Conservation (phyloP, 2,888 invertebrate genomes). For the Dryadula phaetusa region DNA sequence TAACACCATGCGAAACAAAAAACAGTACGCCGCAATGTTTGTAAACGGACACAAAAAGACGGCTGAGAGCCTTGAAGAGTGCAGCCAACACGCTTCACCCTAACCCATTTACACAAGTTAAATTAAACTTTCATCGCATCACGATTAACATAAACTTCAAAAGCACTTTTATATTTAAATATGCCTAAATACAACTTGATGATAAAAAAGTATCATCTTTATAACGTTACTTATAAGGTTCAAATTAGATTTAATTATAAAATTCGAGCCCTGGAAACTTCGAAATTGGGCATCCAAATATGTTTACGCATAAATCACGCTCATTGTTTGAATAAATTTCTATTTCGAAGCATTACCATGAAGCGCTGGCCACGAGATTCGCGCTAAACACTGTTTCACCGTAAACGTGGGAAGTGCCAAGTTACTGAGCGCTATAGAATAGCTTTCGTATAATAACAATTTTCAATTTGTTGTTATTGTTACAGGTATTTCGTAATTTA, state of each 20-base stretch:
- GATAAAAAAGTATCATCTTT: constrained; percentile 52
- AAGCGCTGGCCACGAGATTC: constrained; percentile 62
- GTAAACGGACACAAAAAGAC: constrained; percentile 70
- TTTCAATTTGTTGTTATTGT: constrained; percentile 44
- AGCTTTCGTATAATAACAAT: constrained; percentile 50
- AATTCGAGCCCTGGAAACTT: constrained; percentile 53
- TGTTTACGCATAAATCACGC: constrained; percentile 82
- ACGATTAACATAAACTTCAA: constrained; percentile 55
- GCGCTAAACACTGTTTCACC: constrained; percentile 69
- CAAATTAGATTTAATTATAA: constrained; percentile 48
- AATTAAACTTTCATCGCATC: constrained; percentile 55
- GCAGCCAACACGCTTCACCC: constrained; percentile 74
- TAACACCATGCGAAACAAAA: constrained; percentile 67
- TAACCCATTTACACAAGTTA: constrained; percentile 56
- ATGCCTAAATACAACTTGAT: constrained; percentile 44
- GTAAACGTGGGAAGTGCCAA: constrained; percentile 64
- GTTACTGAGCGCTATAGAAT: constrained; percentile 61
- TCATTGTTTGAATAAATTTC: constrained; percentile 79
- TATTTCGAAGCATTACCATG: constrained; percentile 78
- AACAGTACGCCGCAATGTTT: constrained; percentile 72
- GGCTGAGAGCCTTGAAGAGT: constrained; percentile 71
- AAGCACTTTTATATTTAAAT: constrained; percentile 49
- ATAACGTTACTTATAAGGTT: constrained; percentile 51
- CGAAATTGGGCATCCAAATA: constrained; percentile 63
- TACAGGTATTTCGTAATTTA: constrained; percentile 33